Percentiles rank a stretch among this genome's conserved stretches.
phyloP scores from a whole-genome alignment of 2,888 invertebrate genomes.

The Aricia artaxerxes region DNA sequence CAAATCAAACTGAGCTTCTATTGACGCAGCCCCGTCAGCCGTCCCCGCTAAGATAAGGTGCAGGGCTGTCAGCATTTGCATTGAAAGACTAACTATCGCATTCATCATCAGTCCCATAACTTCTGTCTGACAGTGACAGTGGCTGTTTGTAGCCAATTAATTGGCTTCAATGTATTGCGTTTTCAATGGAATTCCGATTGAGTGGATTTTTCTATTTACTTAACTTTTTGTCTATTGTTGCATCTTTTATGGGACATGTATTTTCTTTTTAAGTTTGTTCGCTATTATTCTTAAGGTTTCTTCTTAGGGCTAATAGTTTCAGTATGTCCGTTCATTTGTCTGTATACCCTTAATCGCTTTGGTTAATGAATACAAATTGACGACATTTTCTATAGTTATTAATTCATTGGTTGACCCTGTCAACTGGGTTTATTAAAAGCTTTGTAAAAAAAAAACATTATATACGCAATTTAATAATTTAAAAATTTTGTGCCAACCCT shows the following conservation, averaged over 20 bases:
- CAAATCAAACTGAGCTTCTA: conserved; percentile 48
- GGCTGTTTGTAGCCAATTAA: conserved; percentile 9
- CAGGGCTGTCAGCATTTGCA: conserved; percentile 50
- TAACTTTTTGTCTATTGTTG: neutral
- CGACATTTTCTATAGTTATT: too few species aligned
- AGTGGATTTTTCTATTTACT: neutral
- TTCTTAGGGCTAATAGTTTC: too few species aligned
- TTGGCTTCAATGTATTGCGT: neutral
- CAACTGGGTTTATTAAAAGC: neutral
- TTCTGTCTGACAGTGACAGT: conserved; percentile 5
- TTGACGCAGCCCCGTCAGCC: conserved; percentile 69
- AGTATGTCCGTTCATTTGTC: too few species aligned
- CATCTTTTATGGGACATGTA: neutral
- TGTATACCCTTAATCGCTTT: too few species aligned
- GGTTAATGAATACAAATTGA: too few species aligned
- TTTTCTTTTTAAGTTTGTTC: neutral
- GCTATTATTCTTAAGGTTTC: neutral
- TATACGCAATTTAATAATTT: neutral
- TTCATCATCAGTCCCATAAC: conserved; percentile 13
- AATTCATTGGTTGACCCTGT: too few species aligned
- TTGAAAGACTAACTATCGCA: conserved; percentile 22
- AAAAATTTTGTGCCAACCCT: conserved; percentile 50
- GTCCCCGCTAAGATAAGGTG: conserved; percentile 64
- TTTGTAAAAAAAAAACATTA: too few species aligned
- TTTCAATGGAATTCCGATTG: neutral